Conservation (phyloP, 2,113 vertebrate species). For the Nematolebias whitei region DNA sequence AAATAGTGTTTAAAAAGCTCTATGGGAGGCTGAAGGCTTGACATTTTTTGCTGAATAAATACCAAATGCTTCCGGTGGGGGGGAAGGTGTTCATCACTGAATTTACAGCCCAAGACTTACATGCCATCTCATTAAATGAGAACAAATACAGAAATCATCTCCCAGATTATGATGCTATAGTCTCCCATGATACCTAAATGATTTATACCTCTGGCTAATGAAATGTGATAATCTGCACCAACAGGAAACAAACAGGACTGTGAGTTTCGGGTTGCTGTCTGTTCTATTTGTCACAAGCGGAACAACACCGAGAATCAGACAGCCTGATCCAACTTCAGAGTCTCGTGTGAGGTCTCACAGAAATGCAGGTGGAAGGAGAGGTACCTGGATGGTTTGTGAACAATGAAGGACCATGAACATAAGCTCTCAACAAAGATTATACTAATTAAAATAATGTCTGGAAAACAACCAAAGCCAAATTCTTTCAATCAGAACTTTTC, state of each 20-base stretch:
- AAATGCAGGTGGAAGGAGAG: constrained; percentile 28
- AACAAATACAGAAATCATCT: constrained; percentile 36
- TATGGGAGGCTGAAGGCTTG: not conserved
- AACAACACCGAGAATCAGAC: constrained; percentile 61
- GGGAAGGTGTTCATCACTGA: not conserved
- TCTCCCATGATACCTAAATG: constrained; percentile 58
- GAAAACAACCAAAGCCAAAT: not conserved
- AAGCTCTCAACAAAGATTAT: not conserved
- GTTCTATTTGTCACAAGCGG: constrained; percentile 59
- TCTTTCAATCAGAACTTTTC: not conserved
- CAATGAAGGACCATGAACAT: not conserved
- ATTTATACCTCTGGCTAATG: constrained; percentile 52
- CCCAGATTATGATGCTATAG: constrained; percentile 29
- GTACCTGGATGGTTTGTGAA: constrained; percentile 9
- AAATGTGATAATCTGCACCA: constrained; percentile 72
- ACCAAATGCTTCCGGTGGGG: not conserved
- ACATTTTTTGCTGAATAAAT: constrained; percentile 10
- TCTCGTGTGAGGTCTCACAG: constrained; percentile 27
- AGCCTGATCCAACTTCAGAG: constrained; percentile 25
- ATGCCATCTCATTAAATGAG: constrained; percentile 10
- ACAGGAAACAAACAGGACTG: constrained; percentile 71
- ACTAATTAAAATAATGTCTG: not conserved
- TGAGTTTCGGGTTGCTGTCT: constrained; percentile 68
- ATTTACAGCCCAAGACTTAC: too few relatives aligned
- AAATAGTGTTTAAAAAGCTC: not conserved